These are phyloP conservation scores for Eristalinus aeneus DNA, from an alignment of 2,888 invertebrate genomes.

Conservation along the genomic window DNA sequence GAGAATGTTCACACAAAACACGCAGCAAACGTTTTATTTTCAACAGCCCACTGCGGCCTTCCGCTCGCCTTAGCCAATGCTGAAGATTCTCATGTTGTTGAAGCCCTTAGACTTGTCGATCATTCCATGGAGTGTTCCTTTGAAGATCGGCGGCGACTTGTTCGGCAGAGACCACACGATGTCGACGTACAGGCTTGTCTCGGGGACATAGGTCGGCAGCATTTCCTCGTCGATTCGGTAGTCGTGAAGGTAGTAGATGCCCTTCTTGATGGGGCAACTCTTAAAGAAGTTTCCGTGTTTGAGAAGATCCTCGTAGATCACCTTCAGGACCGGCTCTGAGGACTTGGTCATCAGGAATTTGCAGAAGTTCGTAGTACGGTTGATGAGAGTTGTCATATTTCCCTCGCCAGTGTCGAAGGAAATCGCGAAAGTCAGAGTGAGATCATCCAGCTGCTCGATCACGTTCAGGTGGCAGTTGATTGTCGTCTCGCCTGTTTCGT, in stretches of 20 bases:
- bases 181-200: constrained; percentile 74
- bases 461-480: constrained; percentile 73
- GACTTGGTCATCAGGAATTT: constrained; percentile 75
- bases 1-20: not conserved
- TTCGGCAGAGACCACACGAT: constrained; percentile 71
- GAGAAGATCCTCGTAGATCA: constrained; percentile 75
- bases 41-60: too few relatives aligned
- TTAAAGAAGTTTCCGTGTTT: constrained; percentile 75
- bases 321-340: constrained; percentile 73
- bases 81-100: constrained; percentile 78
- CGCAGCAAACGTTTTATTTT: not conserved
- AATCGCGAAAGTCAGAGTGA: constrained; percentile 71
- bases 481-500: constrained; percentile 71
- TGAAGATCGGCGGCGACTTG: constrained; percentile 70
- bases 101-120: constrained; percentile 79
- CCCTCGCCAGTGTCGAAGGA: constrained; percentile 73
- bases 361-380: constrained; percentile 74
- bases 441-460: constrained; percentile 74
- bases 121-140: constrained; percentile 73
- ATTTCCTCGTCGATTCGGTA: constrained; percentile 77
- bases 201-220: constrained; percentile 77
- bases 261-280: constrained; percentile 76
- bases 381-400: constrained; percentile 73
- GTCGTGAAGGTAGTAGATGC: constrained; percentile 73
- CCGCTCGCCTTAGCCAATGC: constrained; percentile 73